These are phyloP conservation scores for Trichacis sp. DNA, from an alignment of 2,888 invertebrate species.

Conservation along the genomic window DNA sequence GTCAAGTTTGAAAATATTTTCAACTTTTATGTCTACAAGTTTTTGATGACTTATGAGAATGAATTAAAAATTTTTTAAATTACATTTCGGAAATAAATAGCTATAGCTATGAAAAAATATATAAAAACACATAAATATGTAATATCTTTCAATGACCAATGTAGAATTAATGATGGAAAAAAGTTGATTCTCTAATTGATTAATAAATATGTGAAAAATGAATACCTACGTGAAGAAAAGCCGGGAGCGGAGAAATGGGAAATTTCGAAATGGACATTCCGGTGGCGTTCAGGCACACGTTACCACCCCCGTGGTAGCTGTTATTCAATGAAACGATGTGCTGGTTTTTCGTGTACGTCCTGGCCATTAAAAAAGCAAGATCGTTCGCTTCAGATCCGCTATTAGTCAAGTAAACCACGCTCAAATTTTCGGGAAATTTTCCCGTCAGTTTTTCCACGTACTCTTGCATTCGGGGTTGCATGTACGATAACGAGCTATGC, in stretches of 20 bases:
- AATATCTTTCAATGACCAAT: too few relatives aligned
- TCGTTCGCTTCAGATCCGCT: conserved; percentile 99
- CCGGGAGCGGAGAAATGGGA: conserved; percentile 78
- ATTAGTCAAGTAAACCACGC: conserved; percentile 93
- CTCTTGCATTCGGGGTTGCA: conserved; percentile 90
- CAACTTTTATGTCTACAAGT: too few relatives aligned
- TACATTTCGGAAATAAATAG: too few relatives aligned
- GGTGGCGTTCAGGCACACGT: conserved; percentile 84
- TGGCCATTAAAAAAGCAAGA: conserved; percentile 87
- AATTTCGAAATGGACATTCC: conserved; percentile 85
- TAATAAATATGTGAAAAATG: too few relatives aligned
- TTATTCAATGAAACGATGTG: conserved; percentile 90
- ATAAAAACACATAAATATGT: too few relatives aligned
- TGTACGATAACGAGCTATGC: conserved; percentile 94
- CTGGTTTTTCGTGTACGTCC: conserved; percentile 85
- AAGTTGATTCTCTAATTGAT: too few relatives aligned
- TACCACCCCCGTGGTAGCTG: conserved; percentile 93
- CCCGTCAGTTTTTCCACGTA: conserved; percentile 85
- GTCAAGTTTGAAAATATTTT: too few relatives aligned
- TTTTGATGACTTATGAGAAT: too few relatives aligned
- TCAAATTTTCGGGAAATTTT: conserved; percentile 88
- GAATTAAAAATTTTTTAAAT: too few relatives aligned
- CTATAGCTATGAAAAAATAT: too few relatives aligned
- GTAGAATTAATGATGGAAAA: too few relatives aligned
- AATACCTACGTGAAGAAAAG: conserved; percentile 80